Conservation (phyloP, 2,113 vertebrate species). For the Myanophis thanlyinensis region DNA sequence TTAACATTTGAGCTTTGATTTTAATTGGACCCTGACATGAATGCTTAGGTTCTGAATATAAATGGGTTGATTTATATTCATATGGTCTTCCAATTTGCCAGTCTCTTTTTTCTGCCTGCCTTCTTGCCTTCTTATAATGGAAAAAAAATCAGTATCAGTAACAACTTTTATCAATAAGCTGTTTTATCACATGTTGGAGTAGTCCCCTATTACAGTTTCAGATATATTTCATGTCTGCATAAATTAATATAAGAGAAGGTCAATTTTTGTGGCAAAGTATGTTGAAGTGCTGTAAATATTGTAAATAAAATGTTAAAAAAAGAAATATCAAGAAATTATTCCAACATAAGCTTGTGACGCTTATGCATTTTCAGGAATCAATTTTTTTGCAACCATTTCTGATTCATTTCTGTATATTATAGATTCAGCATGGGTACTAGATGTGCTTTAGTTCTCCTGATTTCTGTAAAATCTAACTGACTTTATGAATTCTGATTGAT, state of each 20-base stretch:
- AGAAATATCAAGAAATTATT: neutral
- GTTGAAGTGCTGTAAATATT: too few species aligned
- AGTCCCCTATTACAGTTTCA: neutral
- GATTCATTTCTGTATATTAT: neutral
- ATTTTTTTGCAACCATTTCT: neutral
- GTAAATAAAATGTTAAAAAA: too few species aligned
- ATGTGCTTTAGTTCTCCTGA: neutral
- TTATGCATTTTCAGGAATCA: neutral
- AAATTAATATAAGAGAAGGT: neutral
- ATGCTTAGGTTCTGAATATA: slow-evolving; percentile 34
- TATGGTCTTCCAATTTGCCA: slow-evolving; percentile 13
- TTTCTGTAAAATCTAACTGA: neutral
- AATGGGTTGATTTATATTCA: neutral
- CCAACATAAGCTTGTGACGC: neutral
- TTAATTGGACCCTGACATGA: neutral
- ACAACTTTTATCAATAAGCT: neutral
- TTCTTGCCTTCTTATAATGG: neutral
- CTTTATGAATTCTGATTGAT: too few species aligned
- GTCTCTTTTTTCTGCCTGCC: slow-evolving; percentile 3
- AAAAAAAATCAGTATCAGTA: neutral
- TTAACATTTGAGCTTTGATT: slow-evolving; percentile 23
- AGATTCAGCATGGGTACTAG: neutral
- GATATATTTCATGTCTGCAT: neutral
- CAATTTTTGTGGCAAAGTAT: neutral
- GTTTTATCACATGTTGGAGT: neutral